Base-by-base conservation (phyloP, 2,113 vertebrate species). In the Psittacus erithacus region DNA sequence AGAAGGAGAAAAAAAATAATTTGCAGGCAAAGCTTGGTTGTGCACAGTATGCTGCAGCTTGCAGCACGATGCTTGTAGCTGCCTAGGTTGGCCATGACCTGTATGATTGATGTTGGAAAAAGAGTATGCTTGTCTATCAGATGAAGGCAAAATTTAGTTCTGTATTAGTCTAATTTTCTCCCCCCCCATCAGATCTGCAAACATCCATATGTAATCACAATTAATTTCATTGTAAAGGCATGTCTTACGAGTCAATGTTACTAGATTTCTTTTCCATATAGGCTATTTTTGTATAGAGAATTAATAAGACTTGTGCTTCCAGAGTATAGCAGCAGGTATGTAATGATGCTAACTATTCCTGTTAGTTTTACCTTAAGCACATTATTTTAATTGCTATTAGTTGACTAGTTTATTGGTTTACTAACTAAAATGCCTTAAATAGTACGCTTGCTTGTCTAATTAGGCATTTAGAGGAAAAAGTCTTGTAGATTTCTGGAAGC, bases 101-200 rank as follows among this genome's bases (percentile, higher is more conserved):
- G 0, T 31, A 5, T 29, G 39, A 7, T 0, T 33, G 38, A n/a
- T 47, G 20, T 24, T 75, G 41, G 46, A 24, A 27, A 41, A 53
- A 78, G 83, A 27, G 19, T 10, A 2, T 57, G 18, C 84, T 87
- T 86, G 7, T 73, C 44, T 52, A 25, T 74, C 74, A 73, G n/a
- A 11, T 55, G 28, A 80, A 84, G 70, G 44, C 31, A 57, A 76
- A 82, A 53, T 83, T 89, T 84, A 64, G 44, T 28, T 12, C 38
- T 44, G 22, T 92, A 52, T 80, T 52, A 86, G 44, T 38, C n/a
- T 57, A 50, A 71, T 94, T 77, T 25, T 75, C 13, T 47, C 16
- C 70, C 19, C 59, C 16, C 13, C 18, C 35, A 13, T 50, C 31
- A 3, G 8, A 60, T 55, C 73, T 95, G 87, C 74, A 91, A 75